These are phyloP conservation scores for Leptarthrus brevirostris DNA, from an alignment of 2,888 invertebrate genomes.

Conservation along the genomic window DNA sequence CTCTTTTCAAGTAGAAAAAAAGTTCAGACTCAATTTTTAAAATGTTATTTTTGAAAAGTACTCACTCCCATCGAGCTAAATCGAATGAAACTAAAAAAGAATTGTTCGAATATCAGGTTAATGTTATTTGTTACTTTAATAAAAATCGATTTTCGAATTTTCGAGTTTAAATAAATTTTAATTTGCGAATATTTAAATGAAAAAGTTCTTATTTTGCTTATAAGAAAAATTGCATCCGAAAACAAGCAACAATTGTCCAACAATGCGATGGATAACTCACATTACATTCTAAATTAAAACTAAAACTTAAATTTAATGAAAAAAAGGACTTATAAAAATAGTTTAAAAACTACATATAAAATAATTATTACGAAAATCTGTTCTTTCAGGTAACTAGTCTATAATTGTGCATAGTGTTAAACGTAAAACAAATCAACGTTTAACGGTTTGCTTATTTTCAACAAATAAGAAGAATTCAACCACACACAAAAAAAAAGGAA, in stretches of 20 bases:
- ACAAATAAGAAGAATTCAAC: neutral
- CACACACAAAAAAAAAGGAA: constrained; percentile 14
- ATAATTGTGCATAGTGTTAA: neutral
- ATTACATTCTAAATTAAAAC: neutral
- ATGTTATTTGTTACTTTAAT: no score
- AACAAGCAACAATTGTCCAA: neutral
- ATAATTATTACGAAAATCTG: neutral
- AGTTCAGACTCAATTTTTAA: no score
- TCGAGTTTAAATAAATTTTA: no score
- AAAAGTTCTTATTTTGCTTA: no score
- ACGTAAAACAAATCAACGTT: neutral
- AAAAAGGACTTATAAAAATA: neutral
- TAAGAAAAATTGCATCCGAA: neutral
- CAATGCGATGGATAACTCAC: neutral
- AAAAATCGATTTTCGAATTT: no score
- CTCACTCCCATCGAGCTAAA: no score
- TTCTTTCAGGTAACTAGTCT: neutral
- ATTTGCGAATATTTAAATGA: no score
- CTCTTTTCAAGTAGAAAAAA: no score
- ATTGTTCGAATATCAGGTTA: no score
- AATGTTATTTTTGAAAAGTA: no score
- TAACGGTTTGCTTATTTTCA: neutral
- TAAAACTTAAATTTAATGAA: neutral
- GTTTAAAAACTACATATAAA: neutral
- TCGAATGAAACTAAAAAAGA: no score